These are phyloP conservation scores for Ameiurus melas DNA, from an alignment of 2,113 vertebrate genomes.

Conservation along the genomic window DNA sequence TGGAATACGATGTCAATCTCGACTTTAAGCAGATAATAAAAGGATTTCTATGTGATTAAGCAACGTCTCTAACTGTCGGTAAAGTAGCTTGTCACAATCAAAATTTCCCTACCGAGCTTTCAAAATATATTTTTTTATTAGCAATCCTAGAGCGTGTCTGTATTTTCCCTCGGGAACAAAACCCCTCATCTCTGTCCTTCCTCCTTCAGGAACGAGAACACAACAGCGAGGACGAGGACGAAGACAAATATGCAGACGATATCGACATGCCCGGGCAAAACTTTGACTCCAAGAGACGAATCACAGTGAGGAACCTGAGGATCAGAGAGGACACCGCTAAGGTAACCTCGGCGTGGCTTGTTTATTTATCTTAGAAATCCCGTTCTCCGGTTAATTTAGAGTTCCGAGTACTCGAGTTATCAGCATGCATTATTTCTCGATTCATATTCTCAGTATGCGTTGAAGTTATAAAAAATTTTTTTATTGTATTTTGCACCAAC, in stretches of 20 bases:
- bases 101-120: neutral
- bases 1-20: too few relatives aligned
- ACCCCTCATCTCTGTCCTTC: neutral
- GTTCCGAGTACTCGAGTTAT: neutral
- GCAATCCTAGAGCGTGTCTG: neutral
- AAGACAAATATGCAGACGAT: constrained; percentile 98
- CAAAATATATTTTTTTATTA: neutral
- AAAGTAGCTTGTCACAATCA: neutral
- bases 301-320: constrained; percentile 93
- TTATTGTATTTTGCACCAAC: neutral
- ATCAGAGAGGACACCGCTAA: constrained; percentile 98
- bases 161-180: neutral
- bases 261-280: constrained; percentile 99
- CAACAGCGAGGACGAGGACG: constrained; percentile 96
- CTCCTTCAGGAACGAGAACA: constrained; percentile 86
- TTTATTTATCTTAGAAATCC: neutral
- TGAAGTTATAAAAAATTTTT: neutral
- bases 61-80: neutral
- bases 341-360: constrained; percentile 61
- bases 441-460: neutral
- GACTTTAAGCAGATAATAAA: neutral
- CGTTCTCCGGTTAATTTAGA: neutral
- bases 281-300: constrained; percentile 97
- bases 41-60: neutral
- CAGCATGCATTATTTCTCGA: neutral